Base-by-base conservation (phyloP, 2,113 vertebrate genomes). In the Gavia stellata region DNA sequence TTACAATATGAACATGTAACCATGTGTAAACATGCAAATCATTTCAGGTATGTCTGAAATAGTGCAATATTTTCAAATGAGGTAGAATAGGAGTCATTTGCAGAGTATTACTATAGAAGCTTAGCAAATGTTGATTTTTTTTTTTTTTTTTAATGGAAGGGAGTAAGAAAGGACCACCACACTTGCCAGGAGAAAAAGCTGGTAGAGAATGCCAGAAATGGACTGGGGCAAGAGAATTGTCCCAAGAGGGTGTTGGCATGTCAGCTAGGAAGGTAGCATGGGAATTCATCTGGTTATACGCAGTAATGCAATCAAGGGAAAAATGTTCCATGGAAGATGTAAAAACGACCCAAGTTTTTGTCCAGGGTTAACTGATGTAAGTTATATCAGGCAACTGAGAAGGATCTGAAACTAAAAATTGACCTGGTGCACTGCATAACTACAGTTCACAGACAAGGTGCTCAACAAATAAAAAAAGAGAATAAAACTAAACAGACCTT, bases 401-500 rank as follows among this genome's bases (percentile, higher is more conserved):
- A 81, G 20, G 33, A 50, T 5, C 49, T 58, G 62, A 86, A 93
- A 78, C 40, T 44, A 81, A 92, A 68, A 74, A 12, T 10, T 83
- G 94, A 87, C 92, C 91, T 15, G 47, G 58, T 40, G 62, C 55
- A 31, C 81, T n/a, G 62, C 7, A 0, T 53, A 90, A 91, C 58
- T 34, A 66, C 70, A 84, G 73, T 91, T 95, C 94, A 95, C 90
- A 92, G 95, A 82, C 55, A 66, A 14, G 12, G 75, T 61, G 85
- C 75, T 93, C 90, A 81, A 94, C 88, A 86, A 88, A 96, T 93
- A 96, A 95, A 96, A 96, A 49, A 65, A 70, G 38, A 62, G 77
- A 96, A 97, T 97, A 97, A 96, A 98, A 97, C 73, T 86, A 55
- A 96, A 92, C 67, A 96, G 94, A 87, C 73, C 92, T 82, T 96